phyloP scores from a whole-genome alignment of 2,797 vertebrate species.

The Falco naumanni region DNA sequence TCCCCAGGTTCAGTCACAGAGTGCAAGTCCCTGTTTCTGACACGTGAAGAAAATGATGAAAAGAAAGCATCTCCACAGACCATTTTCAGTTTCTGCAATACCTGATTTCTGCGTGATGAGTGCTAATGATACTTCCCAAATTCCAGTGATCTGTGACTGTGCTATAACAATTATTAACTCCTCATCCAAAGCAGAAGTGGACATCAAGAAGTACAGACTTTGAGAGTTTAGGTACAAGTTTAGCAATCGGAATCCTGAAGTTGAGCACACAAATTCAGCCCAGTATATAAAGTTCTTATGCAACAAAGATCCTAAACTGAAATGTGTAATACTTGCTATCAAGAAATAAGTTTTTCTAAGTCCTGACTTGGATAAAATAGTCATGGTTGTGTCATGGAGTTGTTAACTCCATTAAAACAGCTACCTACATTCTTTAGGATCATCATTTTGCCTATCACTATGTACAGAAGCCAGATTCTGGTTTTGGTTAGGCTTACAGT shows the following conservation, averaged over 20 bases:
- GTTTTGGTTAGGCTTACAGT: background rate
- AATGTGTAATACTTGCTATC: background rate
- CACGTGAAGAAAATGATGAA: background rate
- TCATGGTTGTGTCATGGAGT: background rate
- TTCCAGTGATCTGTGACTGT: background rate
- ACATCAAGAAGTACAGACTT: background rate
- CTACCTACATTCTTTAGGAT: background rate
- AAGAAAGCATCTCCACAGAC: background rate
- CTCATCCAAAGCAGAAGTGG: background rate
- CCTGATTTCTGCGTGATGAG: background rate
- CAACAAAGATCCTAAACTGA: background rate
- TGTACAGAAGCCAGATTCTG: background rate
- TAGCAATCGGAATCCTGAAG: background rate
- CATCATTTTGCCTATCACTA: background rate
- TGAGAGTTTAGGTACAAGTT: background rate
- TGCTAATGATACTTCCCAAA: background rate
- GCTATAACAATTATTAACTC: background rate
- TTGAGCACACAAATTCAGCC: background rate
- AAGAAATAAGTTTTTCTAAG: background rate
- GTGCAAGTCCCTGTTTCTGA: background rate
- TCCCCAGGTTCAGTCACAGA: background rate
- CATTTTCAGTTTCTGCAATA: background rate
- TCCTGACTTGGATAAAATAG: background rate
- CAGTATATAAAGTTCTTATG: background rate
- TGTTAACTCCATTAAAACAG: background rate